phyloP scores from a whole-genome alignment of 23 tunicate genomes.

The Ciona savignyi region DNA sequence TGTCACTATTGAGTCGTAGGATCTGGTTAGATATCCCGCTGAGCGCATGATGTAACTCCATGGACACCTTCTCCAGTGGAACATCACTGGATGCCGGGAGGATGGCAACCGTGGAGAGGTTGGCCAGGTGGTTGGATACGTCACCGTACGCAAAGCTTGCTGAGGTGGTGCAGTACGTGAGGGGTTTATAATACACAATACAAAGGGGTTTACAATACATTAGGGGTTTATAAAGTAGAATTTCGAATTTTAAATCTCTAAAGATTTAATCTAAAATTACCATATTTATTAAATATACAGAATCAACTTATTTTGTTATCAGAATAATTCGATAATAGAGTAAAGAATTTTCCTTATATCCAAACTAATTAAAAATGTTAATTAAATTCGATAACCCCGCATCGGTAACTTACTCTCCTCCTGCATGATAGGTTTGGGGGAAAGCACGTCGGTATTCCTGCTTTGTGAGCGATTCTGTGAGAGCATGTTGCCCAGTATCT shows the following conservation, averaged over 20 bases:
- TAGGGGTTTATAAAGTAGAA: too few species aligned
- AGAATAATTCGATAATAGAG: background rate
- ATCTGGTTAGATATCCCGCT: slow-evolving; percentile 52
- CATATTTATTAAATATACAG: too few species aligned
- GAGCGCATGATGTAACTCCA: slow-evolving; percentile 89
- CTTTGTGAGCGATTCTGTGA: slow-evolving; percentile 19
- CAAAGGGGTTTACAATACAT: too few species aligned
- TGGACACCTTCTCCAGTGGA: slow-evolving; percentile 84
- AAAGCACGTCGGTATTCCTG: slow-evolving; percentile 20
- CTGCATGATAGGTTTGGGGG: slow-evolving; percentile 43
- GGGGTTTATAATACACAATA: background rate
- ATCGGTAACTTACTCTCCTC: slow-evolving; percentile 53
- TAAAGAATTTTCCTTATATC: too few species aligned
- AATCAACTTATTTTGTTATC: background rate
- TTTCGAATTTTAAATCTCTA: too few species aligned
- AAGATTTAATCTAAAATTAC: too few species aligned
- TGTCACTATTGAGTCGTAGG: slow-evolving; percentile 45
- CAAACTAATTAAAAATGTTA: background rate
- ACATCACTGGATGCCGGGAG: slow-evolving; percentile 86
- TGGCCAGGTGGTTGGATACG: slow-evolving; percentile 98
- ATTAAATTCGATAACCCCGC: background rate
- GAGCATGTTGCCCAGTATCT: slow-evolving; percentile 68
- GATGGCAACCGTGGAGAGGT: slow-evolving; percentile 94
- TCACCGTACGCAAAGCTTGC: slow-evolving; percentile 85
- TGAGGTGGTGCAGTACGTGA: background rate